Evolutionary conservation across 2,113 vertebrate species (phyloP).

Genomic region (Sander lucioperca): DNA sequence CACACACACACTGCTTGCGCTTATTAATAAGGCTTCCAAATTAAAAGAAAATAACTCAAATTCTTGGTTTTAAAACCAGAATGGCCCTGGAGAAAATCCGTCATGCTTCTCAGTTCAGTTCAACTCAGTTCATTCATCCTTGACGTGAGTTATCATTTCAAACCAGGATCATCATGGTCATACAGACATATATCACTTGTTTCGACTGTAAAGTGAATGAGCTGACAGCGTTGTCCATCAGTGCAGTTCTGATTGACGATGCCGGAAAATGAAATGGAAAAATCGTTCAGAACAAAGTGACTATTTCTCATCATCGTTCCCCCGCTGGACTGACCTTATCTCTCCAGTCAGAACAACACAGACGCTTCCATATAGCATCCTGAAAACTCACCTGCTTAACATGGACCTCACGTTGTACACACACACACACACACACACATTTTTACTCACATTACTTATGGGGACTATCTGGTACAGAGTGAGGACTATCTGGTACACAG

Average conservation of each 20-base stretch:
- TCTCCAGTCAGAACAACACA: constrained; percentile 17
- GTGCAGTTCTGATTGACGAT: background rate
- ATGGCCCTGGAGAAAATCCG: constrained; percentile 4
- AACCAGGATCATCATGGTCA: background rate
- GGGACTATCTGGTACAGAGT: background rate
- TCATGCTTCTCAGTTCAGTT: background rate
- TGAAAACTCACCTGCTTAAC: constrained; percentile 23
- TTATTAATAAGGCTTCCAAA: background rate
- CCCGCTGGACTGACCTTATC: constrained; percentile 30
- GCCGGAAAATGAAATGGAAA: background rate
- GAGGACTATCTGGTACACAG: background rate
- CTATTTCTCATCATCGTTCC: background rate
- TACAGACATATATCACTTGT: too few species aligned
- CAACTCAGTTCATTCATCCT: background rate
- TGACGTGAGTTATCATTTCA: constrained; percentile 1
- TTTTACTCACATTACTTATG: background rate
- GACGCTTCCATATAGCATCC: background rate
- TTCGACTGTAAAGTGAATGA: background rate
- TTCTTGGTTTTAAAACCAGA: constrained; percentile 1
- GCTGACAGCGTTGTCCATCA: background rate
- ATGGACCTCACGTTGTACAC: constrained; percentile 27
- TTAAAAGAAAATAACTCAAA: background rate
- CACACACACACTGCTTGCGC: background rate
- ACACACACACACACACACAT: background rate
- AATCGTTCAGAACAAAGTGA: background rate